A percentile compares a stretch with the other conserved stretches of the same genome.
Conservation (phyloP, 2,113 vertebrate species). For the Perccottus glenii region DNA sequence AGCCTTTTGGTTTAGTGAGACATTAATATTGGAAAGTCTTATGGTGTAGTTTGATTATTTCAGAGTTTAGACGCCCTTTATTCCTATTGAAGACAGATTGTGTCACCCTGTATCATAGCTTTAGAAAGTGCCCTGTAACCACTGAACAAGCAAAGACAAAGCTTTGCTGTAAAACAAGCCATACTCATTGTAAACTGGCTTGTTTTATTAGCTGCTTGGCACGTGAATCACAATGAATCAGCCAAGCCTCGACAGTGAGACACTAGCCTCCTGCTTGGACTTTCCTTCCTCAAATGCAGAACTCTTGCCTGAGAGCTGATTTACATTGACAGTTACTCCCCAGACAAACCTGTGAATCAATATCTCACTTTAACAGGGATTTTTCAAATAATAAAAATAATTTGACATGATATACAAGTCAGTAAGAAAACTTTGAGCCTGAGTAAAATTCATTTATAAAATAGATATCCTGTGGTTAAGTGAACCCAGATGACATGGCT, state of each 20-base stretch:
- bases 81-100: background rate
- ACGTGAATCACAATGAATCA: conserved; percentile 56
- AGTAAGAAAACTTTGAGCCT: too few relatives aligned
- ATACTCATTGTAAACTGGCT: background rate
- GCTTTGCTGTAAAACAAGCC: conserved; percentile 8
- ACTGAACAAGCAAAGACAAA: conserved; percentile 20
- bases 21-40: conserved; percentile 10
- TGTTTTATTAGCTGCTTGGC: conserved; percentile 24
- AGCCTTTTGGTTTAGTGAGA: background rate
- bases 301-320: background rate
- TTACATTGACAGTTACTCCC: background rate
- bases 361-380: background rate
- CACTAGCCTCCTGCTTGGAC: background rate
- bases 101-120: background rate
- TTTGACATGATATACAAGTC: too few relatives aligned
- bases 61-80: background rate
- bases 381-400: background rate
- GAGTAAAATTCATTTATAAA: background rate
- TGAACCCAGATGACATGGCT: conserved; percentile 5
- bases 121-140: background rate
- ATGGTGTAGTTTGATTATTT: conserved; percentile 11
- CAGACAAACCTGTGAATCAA: background rate
- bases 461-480: background rate
- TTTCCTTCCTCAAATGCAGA: conserved; percentile 30
- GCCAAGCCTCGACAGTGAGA: background rate